A percentile compares a stretch with the other conserved stretches of the same genome.
phyloP scores from a whole-genome alignment of 2,888 invertebrate species.

The Drosophila basisetae region DNA sequence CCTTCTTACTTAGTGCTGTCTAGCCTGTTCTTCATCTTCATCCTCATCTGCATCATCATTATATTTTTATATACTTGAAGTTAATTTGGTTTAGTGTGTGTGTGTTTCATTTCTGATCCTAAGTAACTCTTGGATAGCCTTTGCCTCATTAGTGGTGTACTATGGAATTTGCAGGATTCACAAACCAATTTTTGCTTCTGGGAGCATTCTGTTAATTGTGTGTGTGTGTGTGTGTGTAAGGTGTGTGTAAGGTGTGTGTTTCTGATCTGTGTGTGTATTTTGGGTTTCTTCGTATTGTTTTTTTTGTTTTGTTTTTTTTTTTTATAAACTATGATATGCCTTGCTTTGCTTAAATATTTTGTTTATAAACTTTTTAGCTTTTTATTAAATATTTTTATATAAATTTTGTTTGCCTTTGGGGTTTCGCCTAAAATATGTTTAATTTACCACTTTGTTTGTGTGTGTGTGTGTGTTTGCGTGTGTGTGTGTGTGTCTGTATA shows the following conservation, averaged over 20 bases:
- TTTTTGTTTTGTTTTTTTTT: conserved; percentile 85
- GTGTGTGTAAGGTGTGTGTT: conserved; percentile 24
- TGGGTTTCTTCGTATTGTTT: conserved; percentile 25
- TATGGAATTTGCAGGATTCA: conserved; percentile 33
- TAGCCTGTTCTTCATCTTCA: conserved; percentile 29
- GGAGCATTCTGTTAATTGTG: conserved; percentile 15
- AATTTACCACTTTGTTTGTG: conserved; percentile 49
- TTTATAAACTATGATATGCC: conserved; percentile 97
- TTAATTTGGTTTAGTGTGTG: background rate
- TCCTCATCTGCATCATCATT: background rate
- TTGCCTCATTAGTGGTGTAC: conserved; percentile 15
- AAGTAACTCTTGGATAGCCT: conserved; percentile 22
- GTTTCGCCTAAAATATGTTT: conserved; percentile 83
- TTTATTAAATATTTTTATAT: conserved; percentile 63
- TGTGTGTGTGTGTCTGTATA: conserved; percentile 37
- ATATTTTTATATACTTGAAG: background rate
- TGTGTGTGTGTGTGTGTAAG: conserved; percentile 25
- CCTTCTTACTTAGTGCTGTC: conserved; percentile 39
- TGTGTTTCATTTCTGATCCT: conserved; percentile 4
- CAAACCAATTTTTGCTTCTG: conserved; percentile 18
- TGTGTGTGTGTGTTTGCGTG: conserved; percentile 45
- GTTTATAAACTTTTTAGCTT: conserved; percentile 58
- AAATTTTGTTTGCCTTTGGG: conserved; percentile 66
- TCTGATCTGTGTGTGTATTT: conserved; percentile 21
- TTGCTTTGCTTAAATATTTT: conserved; percentile 85